Evolutionary conservation across 2,888 invertebrate genomes (phyloP), one percentile per base, ranked within the genome.

Genomic region (Acheta domesticus): DNA sequence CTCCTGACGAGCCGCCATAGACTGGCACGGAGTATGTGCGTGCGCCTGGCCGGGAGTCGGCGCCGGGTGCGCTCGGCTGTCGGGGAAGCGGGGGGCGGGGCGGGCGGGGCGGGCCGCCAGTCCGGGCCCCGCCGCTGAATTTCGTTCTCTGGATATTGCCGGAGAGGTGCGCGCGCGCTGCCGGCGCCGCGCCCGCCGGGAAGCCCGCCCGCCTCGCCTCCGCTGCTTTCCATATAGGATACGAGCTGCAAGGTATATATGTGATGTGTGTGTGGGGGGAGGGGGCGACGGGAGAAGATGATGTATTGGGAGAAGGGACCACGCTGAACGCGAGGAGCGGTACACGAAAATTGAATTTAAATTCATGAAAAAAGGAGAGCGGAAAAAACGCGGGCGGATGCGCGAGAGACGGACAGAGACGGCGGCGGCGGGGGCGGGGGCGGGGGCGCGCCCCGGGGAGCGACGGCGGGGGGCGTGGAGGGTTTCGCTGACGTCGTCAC

Each of bases 291-390:
- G 48, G 77, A 50, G 50, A 77, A 77, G 81, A 81, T 81, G 81
- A 81, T 81, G 81, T 81, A 81, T 81, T 80, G 81, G 80, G 79
- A 80, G 80, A 80, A 80, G 74, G 75, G 78, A 78, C 75, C 76
- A 76, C 49, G 48, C 19, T 75, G 76, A 79, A 79, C 79, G 48
- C 76, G 49, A 77, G 77, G 73, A 79, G 76, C 76, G 77, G 80
- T 81, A 81, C 81, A 81, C 79, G 81, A 81, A 81, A 81, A 81
- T 81, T 81, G 81, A 81, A 81, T 81, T 81, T 81, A 81, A 81
- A 81, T 81, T 81, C 80, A 81, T 80, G 81, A 81, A 81, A 81
- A 78, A 78, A 79, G 78, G 77, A 62, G 76, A 73, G 78, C 8
- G 75, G 75, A 20, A 23, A 20, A 20, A 75, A 23, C 75, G 75